Conservation (phyloP, 2,888 invertebrate species). For the Drosophila koepferae region DNA sequence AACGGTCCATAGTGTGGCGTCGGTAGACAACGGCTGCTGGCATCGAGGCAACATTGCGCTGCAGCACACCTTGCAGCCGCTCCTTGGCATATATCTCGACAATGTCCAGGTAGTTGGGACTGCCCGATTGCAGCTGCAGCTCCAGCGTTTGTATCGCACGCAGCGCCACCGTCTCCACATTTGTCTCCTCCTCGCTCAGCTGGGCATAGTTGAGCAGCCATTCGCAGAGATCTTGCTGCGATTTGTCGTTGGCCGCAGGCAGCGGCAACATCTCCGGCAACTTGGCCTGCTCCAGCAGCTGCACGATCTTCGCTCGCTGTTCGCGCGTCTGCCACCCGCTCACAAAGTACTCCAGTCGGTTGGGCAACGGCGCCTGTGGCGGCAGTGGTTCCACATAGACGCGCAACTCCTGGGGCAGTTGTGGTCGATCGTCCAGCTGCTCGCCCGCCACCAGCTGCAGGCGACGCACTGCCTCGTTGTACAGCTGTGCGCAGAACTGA, state of each 20-base stretch:
- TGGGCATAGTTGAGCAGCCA: slow-evolving; percentile 75
- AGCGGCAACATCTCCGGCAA: slow-evolving; percentile 80
- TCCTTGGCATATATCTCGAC: slow-evolving; percentile 74
- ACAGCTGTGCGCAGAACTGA: slow-evolving; percentile 87
- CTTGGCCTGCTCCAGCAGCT: slow-evolving; percentile 86
- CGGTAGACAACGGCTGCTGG: slow-evolving; percentile 77
- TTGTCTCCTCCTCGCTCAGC: slow-evolving; percentile 58
- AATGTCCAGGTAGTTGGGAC: slow-evolving; percentile 74
- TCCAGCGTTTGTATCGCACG: slow-evolving; percentile 72
- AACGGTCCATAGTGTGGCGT: slow-evolving; percentile 20
- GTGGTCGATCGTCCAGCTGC: slow-evolving; percentile 87
- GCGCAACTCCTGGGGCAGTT: slow-evolving; percentile 89
- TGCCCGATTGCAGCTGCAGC: slow-evolving; percentile 36
- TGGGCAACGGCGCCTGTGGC: slow-evolving; percentile 87
- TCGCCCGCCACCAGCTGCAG: slow-evolving; percentile 88
- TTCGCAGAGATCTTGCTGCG: slow-evolving; percentile 35
- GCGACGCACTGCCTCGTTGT: slow-evolving; percentile 89
- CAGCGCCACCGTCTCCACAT: slow-evolving; percentile 67
- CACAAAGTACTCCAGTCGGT: slow-evolving; percentile 88
- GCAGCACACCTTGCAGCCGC: slow-evolving; percentile 53
- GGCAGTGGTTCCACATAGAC: slow-evolving; percentile 85
- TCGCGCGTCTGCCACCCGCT: slow-evolving; percentile 86
- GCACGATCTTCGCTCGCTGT: slow-evolving; percentile 86
- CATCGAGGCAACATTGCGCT: slow-evolving; percentile 14
- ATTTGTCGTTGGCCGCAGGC: slow-evolving; percentile 33